phyloP scores from a whole-genome alignment of 2,797 vertebrate species.

The Avahi laniger region DNA sequence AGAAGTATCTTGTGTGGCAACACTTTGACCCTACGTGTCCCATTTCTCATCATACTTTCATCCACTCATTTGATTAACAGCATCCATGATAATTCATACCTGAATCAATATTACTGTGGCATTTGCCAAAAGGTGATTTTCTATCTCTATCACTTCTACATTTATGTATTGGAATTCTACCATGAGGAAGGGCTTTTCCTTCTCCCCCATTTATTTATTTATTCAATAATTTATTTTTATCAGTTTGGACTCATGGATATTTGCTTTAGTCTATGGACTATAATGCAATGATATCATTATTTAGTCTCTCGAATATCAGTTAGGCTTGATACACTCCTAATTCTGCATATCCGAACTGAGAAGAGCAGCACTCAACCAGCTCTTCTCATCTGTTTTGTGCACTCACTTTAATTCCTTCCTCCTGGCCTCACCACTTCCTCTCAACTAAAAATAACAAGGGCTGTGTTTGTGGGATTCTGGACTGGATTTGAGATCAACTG shows the following conservation, averaged over 20 bases:
- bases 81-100: not conserved
- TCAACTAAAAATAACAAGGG: not conserved
- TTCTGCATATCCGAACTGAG: not conserved
- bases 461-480: fast-evolving
- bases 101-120: not conserved
- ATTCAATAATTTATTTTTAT: not conserved
- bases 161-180: not conserved
- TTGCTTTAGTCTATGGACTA: not conserved
- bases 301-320: not conserved
- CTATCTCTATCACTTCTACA: not conserved
- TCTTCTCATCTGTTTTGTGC: not conserved
- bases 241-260: not conserved
- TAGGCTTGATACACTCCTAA: fast-evolving
- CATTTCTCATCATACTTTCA: not conserved
- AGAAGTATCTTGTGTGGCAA: no score
- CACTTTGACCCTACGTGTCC: fast-evolving
- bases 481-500: not conserved
- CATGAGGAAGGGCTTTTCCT: not conserved
- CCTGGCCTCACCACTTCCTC: not conserved
- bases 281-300: not conserved
- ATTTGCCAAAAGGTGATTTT: not conserved
- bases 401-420: not conserved
- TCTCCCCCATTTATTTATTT: not conserved
- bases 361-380: not conserved
- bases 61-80: not conserved